Conservation (phyloP, 2,113 vertebrate genomes). For the Crotophaga sulcirostris region DNA sequence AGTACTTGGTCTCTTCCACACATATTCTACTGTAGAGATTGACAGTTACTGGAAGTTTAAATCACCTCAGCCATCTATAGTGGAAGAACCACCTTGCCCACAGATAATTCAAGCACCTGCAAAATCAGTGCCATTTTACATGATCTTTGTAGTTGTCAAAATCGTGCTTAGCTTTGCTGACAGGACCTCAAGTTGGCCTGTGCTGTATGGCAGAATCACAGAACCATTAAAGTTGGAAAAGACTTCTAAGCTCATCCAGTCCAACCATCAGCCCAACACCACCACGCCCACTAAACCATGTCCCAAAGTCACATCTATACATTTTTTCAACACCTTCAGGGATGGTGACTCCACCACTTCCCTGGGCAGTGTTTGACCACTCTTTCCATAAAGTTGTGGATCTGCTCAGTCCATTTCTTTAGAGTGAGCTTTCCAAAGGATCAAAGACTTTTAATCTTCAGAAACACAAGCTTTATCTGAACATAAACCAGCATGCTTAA, state of each 20-base stretch:
- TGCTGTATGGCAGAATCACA: not conserved
- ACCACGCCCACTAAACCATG: too few species aligned
- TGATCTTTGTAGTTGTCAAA: not conserved
- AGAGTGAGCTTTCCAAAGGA: too few species aligned
- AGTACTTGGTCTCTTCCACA: not conserved
- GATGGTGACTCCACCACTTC: too few species aligned
- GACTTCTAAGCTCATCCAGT: too few species aligned
- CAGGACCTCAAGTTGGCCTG: not conserved
- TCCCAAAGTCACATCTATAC: too few species aligned
- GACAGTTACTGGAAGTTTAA: not conserved
- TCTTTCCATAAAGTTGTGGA: too few species aligned
- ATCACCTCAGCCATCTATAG: not conserved
- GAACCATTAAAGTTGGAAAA: too few species aligned
- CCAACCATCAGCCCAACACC: too few species aligned
- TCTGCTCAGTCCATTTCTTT: not conserved
- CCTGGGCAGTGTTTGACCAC: too few species aligned
- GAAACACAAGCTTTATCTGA: not conserved
- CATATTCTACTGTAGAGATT: not conserved
- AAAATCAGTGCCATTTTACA: not conserved
- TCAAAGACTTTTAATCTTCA: not conserved
- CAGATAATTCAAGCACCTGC: not conserved
- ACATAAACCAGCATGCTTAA: not conserved
- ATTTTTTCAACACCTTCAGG: too few species aligned
- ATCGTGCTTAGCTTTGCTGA: not conserved
- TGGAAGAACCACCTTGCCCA: not conserved